phyloP scores from a whole-genome alignment of 2,797 vertebrate genomes.

The Peromyscus melanophrys region DNA sequence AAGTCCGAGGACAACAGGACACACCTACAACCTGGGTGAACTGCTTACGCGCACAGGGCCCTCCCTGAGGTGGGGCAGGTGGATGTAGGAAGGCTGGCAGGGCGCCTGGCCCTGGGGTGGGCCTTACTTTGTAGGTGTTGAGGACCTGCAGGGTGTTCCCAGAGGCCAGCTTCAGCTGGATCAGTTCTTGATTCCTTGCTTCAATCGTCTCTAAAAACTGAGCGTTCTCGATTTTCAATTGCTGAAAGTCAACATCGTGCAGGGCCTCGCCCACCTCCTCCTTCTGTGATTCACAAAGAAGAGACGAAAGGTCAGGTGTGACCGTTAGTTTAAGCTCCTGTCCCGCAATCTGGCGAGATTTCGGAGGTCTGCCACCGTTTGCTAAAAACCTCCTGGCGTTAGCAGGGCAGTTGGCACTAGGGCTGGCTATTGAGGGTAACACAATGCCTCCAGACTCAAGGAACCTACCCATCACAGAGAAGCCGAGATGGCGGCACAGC shows the following conservation, averaged over 20 bases:
- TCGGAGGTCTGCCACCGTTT: not conserved
- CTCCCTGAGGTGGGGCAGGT: not conserved
- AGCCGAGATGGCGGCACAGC: not conserved
- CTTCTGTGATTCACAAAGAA: constrained; percentile 85
- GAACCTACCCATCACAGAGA: not conserved
- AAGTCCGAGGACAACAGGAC: not conserved
- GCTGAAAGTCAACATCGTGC: constrained; percentile 89
- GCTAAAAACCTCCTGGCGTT: not conserved
- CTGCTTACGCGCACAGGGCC: not conserved
- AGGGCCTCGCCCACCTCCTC: constrained; percentile 88
- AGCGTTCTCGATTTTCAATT: constrained; percentile 90
- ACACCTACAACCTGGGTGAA: not conserved
- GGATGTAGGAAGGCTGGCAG: rapidly evolving
- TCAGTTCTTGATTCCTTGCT: constrained; percentile 88
- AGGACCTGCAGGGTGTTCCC: constrained; percentile 88
- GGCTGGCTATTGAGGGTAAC: not conserved
- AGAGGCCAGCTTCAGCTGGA: constrained; percentile 88
- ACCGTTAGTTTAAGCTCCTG: not conserved
- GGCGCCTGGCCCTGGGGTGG: not conserved
- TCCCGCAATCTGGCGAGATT: not conserved
- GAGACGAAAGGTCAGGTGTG: not conserved
- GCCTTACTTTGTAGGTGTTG: constrained; percentile 89
- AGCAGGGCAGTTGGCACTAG: not conserved
- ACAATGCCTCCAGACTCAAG: not conserved
- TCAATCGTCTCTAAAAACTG: constrained; percentile 88